Conservation (phyloP, 2,797 vertebrate species). For the Eulemur albifrons region DNA sequence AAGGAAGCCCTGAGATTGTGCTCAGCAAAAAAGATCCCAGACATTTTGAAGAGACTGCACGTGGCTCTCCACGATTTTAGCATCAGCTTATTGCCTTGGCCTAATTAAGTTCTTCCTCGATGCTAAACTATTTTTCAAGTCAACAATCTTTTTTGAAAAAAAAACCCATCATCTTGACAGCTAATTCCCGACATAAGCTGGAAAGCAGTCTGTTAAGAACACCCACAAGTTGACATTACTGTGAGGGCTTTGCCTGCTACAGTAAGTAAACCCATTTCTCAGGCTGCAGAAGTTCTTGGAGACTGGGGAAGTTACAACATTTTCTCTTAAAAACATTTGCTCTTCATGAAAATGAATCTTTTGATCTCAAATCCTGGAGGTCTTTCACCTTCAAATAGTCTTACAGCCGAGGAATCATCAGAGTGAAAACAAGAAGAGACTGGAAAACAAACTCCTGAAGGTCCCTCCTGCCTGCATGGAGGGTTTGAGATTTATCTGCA, state of each 20-base stretch:
- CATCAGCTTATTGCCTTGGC: background rate
- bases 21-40: background rate
- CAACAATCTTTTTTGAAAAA: background rate
- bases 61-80: background rate
- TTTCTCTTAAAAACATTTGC: background rate
- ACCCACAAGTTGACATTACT: background rate
- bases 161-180: background rate
- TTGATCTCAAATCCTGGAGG: background rate
- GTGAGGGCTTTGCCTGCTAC: background rate
- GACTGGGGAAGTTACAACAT: background rate
- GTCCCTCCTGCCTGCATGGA: background rate
- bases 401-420: background rate
- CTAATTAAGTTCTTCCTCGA: background rate
- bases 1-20: background rate
- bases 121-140: slow-evolving; percentile 11
- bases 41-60: background rate
- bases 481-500: background rate
- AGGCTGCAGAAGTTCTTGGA: background rate
- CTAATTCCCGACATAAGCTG: background rate
- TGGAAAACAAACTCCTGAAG: background rate
- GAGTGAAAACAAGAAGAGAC: background rate
- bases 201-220: background rate
- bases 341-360: background rate
- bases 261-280: background rate
- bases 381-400: background rate